Evolutionary conservation across 2,888 invertebrate genomes (phyloP).

Genomic region (Aromia moschata): DNA sequence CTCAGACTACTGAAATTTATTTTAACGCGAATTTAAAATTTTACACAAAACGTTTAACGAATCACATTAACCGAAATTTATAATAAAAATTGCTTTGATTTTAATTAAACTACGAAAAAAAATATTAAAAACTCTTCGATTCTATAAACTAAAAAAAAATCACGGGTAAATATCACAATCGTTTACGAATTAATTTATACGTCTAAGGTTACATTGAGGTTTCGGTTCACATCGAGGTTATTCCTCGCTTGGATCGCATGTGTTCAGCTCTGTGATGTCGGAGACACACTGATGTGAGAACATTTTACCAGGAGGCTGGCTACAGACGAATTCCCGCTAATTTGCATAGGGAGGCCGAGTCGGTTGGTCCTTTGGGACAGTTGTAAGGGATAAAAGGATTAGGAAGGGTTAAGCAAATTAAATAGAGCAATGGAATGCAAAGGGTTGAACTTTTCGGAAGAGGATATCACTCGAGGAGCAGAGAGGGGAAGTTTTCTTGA

Average conservation of each 20-base stretch:
- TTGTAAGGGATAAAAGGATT: conserved; percentile 19
- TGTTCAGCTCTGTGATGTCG: conserved; percentile 38
- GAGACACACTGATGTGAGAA: conserved; percentile 34
- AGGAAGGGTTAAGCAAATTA: conserved; percentile 21
- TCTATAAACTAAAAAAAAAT: conserved; percentile 23
- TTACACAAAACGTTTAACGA: conserved; percentile 21
- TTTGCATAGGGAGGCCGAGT: conserved; percentile 31
- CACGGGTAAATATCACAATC: conserved; percentile 33
- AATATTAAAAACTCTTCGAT: conserved; percentile 4
- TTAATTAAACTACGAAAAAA: conserved; percentile 4
- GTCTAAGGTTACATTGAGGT: background rate
- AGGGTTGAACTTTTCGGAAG: conserved; percentile 33
- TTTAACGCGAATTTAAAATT: conserved; percentile 15
- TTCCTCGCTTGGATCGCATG: conserved; percentile 5
- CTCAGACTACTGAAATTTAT: too few species aligned
- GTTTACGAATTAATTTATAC: conserved; percentile 11
- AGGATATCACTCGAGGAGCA: background rate
- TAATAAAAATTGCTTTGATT: background rate
- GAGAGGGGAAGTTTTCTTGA: conserved; percentile 12
- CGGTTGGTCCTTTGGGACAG: background rate
- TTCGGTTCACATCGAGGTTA: too few species aligned
- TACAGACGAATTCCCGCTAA: conserved; percentile 24
- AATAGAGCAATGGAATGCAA: conserved; percentile 37
- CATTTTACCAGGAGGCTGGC: conserved; percentile 18
- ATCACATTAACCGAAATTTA: background rate